Evolutionary conservation across 2,113 vertebrate genomes (phyloP), one percentile per base, ranked within the genome.

Genomic region (Corydoras maculifer): DNA sequence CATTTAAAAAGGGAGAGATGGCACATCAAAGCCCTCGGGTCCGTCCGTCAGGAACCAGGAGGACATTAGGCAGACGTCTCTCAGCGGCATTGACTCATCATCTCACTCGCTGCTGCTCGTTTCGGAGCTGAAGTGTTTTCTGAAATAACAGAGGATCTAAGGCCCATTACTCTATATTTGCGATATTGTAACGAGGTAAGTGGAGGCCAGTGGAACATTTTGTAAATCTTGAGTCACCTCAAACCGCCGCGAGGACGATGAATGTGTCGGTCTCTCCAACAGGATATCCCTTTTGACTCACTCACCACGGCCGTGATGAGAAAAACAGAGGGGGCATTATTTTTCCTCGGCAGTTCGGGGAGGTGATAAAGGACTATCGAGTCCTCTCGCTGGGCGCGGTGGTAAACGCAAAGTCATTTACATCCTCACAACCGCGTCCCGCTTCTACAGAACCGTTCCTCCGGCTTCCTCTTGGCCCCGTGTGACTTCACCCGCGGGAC

Each of bases 271-370:
- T 91, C 91, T 93, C 89, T 93, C 92, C 90, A 84, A 91, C 92
- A 97, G 93, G 93, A 97, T 94, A 92, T 94, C 92, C 93, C 93
- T 87, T 92, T 91, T 93, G 94, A 92, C 91, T 83, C 83, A 88
- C 84, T 94, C 90, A 85, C 92, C 90, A 90, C 87, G 88, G 92
- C 89, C 82, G 87, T 95, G 92, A 98, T 95, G 94, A 94, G 92
- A 90, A 94, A 94, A 97, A 93, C 96, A 98, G 94, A 94, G 84
- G 82, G 86, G 82, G 86, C 89, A 90, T 92, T 92, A 90, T 90
- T 90, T 90, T 93, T 93, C 87, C 90, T 92, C 91, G 91, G 90
- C 90, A 90, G 92, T 82, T 91, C 86, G 83, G 89, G 87, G 88
- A 93, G 91, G 94, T 93, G 92, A 93, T 94, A 89, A 89, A 94